Evolutionary conservation across 2,888 invertebrate species (phyloP), one percentile per base, ranked within the genome.

Genomic region (Galerucella calmariensis): DNA sequence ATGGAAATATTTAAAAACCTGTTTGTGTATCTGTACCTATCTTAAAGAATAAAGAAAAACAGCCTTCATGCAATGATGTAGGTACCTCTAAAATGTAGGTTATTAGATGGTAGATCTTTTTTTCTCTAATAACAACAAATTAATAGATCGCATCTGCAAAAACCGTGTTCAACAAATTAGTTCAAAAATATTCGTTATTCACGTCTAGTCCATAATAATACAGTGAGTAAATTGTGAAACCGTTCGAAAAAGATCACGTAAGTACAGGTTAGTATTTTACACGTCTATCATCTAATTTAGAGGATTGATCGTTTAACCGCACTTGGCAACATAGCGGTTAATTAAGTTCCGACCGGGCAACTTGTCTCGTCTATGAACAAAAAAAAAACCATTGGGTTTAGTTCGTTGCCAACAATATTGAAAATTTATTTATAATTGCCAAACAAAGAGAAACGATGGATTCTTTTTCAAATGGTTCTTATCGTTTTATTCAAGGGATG

Each of bases 251-350:
- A 75, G 69, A 69, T 41, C 72, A 72, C 56, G 53, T 75, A 69
- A 72, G 51, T 69, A 69, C 61, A 67, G 72, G 75, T 75, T 72
- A 75, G 72, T 69, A 61, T 53, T 75, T 72, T 72, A 69, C 65
- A 61, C 72, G 72, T 75, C 75, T 66, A 75, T 75, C 75, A 72
- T 69, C 71, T 72, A 75, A 75, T 72, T 75, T 72, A 68, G 69
- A 72, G 69, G 68, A 72, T 51, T 35, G 41, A 75, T 75, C 75
- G 41, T 65, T 72, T 67, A 69, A 72, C 66, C 63, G 20, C 61
- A 72, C 68, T 69, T 62, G 69, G 62, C 67, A 71, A 71, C 67
- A 68, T 68, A 62, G 71, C 71, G 48, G 58, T 62, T 71, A 74
- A 74, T 71, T 63, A 73, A 62, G 63, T 5, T 35, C 24, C 62